Percentiles rank a stretch among this genome's conserved stretches.
Conservation (phyloP, 2,888 invertebrate genomes). For the Drosophila rellima region DNA sequence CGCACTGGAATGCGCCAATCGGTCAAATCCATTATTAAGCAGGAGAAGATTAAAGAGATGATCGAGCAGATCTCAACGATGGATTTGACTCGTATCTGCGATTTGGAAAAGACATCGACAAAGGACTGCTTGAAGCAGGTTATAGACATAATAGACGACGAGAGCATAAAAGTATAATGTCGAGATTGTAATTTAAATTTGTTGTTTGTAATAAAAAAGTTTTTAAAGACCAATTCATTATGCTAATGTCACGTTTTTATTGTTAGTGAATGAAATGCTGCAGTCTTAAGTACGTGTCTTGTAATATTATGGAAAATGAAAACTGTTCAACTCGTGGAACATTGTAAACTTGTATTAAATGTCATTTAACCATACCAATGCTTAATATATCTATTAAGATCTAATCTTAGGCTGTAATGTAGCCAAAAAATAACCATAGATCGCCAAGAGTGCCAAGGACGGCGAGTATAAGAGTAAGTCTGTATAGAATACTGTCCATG, state of each 20-base stretch:
- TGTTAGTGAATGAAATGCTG: constrained; percentile 35
- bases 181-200: constrained; percentile 9
- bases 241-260: constrained; percentile 34
- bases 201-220: constrained; percentile 32
- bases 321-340: constrained; percentile 20
- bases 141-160: constrained; percentile 86
- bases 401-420: constrained; percentile 49
- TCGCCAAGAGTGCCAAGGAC: constrained; percentile 77
- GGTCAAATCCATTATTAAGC: constrained; percentile 83
- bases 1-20: constrained; percentile 65
- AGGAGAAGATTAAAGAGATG: constrained; percentile 86
- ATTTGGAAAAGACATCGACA: constrained; percentile 86
- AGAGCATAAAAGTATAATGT: constrained; percentile 49
- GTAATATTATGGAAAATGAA: not conserved
- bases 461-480: constrained; percentile 83
- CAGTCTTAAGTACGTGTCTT: not conserved
- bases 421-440: constrained; percentile 55
- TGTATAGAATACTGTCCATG: constrained; percentile 86
- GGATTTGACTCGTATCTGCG: constrained; percentile 86
- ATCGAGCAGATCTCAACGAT: constrained; percentile 86
- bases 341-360: constrained; percentile 25
- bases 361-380: not conserved
- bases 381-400: not conserved
- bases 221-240: constrained; percentile 3
- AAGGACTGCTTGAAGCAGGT: constrained; percentile 86